Evolutionary conservation across 2,888 invertebrate species (phyloP), one percentile per base, ranked within the genome.

Genomic region (Eristalis arbustorum): DNA sequence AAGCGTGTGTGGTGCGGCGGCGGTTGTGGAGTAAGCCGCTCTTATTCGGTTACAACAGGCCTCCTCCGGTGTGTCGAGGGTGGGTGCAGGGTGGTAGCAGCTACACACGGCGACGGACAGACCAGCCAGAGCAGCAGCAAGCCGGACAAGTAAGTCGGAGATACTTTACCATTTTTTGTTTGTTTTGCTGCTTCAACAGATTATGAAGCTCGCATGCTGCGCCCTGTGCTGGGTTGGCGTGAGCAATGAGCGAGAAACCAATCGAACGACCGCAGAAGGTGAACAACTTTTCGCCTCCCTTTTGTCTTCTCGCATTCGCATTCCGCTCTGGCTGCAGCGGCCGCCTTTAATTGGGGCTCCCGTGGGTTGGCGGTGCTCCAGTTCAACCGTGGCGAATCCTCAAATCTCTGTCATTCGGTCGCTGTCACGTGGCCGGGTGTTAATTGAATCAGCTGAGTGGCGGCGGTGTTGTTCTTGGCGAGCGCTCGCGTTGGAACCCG

Each of bases 31-130:
- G 82, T 72, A 68, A 87, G 83, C 87, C 87, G 83, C 78, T 75
- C 72, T 87, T 87, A 87, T 87, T 87, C 83, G 87, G 83, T 79
- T 74, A 87, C 85, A 87, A 85, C 77, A 85, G 85, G 82, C 84
- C 66, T 49, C 49, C n/a, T 18, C n/a, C 49, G 2, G 49, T 18
- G 18, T 18, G 18, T 18, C 62, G 25, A n/a, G 74, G 83, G 78
- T 82, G 85, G 78, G 74, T 82, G 78, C 71, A 63, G 71, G 64
- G 23, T 77, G 62, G 37, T n/a, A 18, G 22, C 61, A 14, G 28
- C 13, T 68, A 80, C 69, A 84, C 75, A 76, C 34, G 40, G 40
- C 73, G 40, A 11, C 76, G 80, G 64, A 59, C 73, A 75, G 56
- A 69, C 59, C 25, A 37, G 56, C 56, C 18, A 13, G 59, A 59